phyloP scores from a whole-genome alignment of 2,113 vertebrate genomes.

The Lepisosteus oculatus region DNA sequence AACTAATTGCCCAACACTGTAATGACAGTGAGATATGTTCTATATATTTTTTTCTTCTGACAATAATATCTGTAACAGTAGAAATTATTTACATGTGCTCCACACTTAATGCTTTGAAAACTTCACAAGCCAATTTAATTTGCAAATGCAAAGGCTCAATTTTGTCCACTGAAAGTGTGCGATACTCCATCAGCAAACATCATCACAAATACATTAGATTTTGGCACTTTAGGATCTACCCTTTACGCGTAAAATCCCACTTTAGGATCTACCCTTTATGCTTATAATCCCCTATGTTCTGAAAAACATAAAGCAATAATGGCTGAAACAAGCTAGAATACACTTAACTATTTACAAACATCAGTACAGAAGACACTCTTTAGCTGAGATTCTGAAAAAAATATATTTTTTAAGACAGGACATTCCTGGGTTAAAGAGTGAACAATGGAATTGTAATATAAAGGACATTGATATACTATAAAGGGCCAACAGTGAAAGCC shows the following conservation, averaged over 20 bases:
- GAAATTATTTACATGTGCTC: constrained; percentile 80
- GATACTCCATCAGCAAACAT: constrained; percentile 2
- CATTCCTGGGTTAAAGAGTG: constrained; percentile 15
- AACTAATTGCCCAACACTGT: constrained; percentile 30
- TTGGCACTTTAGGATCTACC: constrained; percentile 47
- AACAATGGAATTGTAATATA: constrained; percentile 37
- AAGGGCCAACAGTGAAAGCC: constrained; percentile 37
- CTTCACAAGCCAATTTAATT: neutral
- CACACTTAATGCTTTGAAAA: constrained; percentile 39
- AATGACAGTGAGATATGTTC: constrained; percentile 32
- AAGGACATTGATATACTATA: neutral
- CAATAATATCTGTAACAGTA: constrained; percentile 60
- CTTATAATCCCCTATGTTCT: constrained; percentile 33
- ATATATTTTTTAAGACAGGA: constrained; percentile 37
- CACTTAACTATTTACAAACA: constrained; percentile 11
- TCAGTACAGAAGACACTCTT: constrained; percentile 31
- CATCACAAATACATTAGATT: constrained; percentile 39
- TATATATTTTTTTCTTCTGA: constrained; percentile 44
- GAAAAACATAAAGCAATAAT: neutral
- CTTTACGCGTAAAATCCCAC: constrained; percentile 38
- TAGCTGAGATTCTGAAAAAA: constrained; percentile 32
- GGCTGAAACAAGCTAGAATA: constrained; percentile 36
- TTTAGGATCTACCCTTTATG: constrained; percentile 31
- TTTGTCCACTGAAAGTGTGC: neutral
- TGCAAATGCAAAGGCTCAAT: constrained; percentile 1